Evolutionary conservation across 2,797 vertebrate species (phyloP).

Genomic region (Florisuga fusca): DNA sequence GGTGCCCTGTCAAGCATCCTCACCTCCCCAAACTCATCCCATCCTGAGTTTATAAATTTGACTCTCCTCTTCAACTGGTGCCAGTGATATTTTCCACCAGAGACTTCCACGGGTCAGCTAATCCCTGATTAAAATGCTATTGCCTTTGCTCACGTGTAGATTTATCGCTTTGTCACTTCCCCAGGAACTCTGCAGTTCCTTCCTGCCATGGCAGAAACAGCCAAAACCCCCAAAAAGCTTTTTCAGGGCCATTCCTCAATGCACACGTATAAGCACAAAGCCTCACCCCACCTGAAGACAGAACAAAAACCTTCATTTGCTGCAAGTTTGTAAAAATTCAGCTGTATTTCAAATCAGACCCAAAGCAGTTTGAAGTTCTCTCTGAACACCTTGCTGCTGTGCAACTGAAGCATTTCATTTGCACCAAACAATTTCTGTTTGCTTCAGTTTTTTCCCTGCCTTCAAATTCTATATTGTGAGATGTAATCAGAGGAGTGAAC

Average conservation of each 20-base stretch:
- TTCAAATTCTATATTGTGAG: background rate
- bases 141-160: accelerated
- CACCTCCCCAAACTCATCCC: background rate
- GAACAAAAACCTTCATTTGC: background rate
- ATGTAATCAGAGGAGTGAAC: constrained; percentile 35
- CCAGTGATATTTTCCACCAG: background rate
- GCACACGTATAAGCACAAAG: background rate
- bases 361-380: background rate
- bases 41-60: background rate
- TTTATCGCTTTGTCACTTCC: background rate
- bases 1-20: background rate
- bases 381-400: background rate
- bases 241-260: background rate
- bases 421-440: background rate
- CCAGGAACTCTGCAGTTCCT: background rate
- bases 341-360: background rate
- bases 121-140: background rate
- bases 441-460: background rate
- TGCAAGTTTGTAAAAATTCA: background rate
- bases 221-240: background rate
- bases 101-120: background rate
- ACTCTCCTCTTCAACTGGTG: background rate
- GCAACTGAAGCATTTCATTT: background rate
- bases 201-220: background rate
- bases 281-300: background rate